Percentiles rank a stretch among this genome's conserved stretches.
These are phyloP conservation scores for Enteromius radiatus DNA, from an alignment of 2,797 vertebrate genomes.

Conservation along the genomic window DNA sequence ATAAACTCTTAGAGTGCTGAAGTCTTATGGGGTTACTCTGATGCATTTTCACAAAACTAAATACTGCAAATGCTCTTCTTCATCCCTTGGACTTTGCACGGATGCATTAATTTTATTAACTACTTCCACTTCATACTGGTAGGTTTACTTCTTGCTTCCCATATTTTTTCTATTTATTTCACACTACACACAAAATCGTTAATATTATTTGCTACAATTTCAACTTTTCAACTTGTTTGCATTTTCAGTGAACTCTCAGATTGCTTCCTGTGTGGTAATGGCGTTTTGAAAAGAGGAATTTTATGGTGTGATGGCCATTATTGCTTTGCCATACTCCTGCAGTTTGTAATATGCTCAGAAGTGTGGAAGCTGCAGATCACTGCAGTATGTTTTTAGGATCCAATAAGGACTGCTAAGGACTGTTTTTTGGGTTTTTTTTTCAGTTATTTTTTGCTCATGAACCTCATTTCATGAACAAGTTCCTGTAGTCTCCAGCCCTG, in stretches of 20 bases:
- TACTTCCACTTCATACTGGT: background rate
- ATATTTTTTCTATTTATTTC: background rate
- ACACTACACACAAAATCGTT: background rate
- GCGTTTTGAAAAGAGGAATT: background rate
- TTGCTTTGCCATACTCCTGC: background rate
- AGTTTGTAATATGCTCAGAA: background rate
- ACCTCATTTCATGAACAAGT: conserved; percentile 72
- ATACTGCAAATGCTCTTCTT: background rate
- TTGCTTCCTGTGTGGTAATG: background rate
- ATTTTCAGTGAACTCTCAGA: background rate
- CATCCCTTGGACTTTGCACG: background rate
- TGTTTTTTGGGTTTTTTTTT: too few species aligned
- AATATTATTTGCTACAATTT: background rate
- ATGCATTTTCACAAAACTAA: too few species aligned
- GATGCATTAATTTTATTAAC: background rate
- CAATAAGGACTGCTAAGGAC: background rate
- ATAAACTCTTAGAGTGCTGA: background rate
- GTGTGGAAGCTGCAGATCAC: background rate
- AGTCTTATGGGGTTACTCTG: background rate
- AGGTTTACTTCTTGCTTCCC: background rate
- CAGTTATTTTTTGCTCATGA: too few species aligned
- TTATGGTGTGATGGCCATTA: background rate
- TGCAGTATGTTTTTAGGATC: background rate
- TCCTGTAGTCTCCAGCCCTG: conserved; percentile 79
- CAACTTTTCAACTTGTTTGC: background rate